Conservation (phyloP, 2,113 vertebrate genomes). For the Pachyramphus minor region DNA sequence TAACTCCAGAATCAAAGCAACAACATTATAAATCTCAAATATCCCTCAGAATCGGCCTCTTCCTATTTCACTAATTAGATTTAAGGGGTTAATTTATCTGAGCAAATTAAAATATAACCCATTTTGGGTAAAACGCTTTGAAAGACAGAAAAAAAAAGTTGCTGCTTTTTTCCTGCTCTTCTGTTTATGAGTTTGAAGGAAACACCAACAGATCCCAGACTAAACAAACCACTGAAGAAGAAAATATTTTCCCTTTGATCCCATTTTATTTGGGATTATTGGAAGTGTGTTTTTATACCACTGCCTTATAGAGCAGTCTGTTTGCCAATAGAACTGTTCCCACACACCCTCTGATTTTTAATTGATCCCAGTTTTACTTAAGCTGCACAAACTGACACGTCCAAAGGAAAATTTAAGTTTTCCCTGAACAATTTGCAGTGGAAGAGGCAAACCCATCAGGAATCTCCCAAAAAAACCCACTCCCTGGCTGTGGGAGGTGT, state of each 20-base stretch:
- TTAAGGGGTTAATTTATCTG: neutral
- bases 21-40: neutral
- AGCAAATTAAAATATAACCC: neutral
- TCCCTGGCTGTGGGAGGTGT: accelerated
- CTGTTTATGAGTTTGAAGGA: neutral
- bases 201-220: neutral
- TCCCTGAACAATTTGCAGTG: neutral
- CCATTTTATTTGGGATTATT: neutral
- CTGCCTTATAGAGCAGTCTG: accelerated
- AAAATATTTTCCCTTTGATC: neutral
- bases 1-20: neutral
- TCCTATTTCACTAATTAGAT: neutral
- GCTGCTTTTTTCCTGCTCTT: neutral
- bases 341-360: neutral
- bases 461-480: too few species aligned
- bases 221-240: neutral
- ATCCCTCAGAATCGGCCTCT: neutral
- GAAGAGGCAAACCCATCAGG: neutral
- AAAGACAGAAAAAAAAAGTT: neutral
- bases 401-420: neutral
- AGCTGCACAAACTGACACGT: accelerated
- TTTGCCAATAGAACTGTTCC: neutral
- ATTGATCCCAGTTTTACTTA: neutral
- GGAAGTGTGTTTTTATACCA: neutral
- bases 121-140: neutral